A percentile compares a stretch with the other conserved stretches of the same genome.
Evolutionary conservation across 2,113 vertebrate genomes (phyloP).

Genomic region (Plecotus auritus): DNA sequence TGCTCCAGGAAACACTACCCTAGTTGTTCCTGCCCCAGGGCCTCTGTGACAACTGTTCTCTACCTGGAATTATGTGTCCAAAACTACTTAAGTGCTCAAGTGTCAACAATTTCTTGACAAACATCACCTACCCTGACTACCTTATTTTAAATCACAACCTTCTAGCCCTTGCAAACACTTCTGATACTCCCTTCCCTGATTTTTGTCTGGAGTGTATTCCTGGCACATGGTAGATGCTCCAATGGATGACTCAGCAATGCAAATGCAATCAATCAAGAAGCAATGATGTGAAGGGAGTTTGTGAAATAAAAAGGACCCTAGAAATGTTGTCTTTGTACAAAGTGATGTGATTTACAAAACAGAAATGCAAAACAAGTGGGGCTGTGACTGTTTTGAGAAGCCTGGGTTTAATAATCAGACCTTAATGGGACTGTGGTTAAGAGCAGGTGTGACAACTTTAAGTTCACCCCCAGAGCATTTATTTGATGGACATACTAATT

Average conservation of each 20-base stretch:
- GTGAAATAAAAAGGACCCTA: neutral
- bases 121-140: rapidly evolving
- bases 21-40: no score
- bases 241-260: rapidly evolving
- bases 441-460: neutral
- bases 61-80: neutral
- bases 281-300: neutral
- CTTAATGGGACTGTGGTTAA: neutral
- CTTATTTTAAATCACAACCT: neutral
- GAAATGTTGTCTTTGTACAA: neutral
- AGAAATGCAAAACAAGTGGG: neutral
- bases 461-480: neutral
- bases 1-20: no score
- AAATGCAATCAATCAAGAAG: neutral
- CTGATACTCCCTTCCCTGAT: neutral
- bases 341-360: neutral
- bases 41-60: neutral
- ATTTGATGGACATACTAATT: neutral
- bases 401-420: neutral
- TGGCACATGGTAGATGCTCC: neutral
- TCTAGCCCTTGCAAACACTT: neutral
- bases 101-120: neutral
- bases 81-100: neutral
- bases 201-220: neutral
- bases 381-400: neutral